Evolutionary conservation across 2,888 invertebrate species (phyloP), one percentile per base, ranked within the genome.

Genomic region (Trichogramma evanescens): DNA sequence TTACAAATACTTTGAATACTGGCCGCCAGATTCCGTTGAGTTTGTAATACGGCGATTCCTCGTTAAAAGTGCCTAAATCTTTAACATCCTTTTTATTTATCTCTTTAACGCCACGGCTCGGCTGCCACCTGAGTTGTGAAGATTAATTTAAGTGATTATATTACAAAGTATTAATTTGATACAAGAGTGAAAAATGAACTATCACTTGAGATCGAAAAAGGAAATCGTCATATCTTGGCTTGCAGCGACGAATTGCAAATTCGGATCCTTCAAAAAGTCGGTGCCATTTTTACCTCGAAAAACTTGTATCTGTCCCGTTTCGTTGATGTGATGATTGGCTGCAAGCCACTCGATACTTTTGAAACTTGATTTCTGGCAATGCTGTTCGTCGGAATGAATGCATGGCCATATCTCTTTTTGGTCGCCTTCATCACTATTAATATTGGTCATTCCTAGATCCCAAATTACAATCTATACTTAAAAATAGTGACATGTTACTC

Each of bases 271-370:
- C 68, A 26, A 26, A 26, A 2, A 26, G 26, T 26, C 26, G 3
- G 26, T 26, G 26, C 26, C 26, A 26, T 26, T 1, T 26, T 26
- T 1, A 26, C 26, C 26, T 1, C 69, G 76, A 59, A 78, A 78
- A 58, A 70, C 71, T 65, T 70, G 75, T 9, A 84, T 78, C 77
- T 76, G 80, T 0, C 90, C 89, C 49, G 83, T 85, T 9, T 81
- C 77, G 7, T 85, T 82, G 5, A 89, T 72, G 62, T 78, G 79
- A 66, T 83, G 82, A 67, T 83, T 82, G 0, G 84, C 82, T 6
- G 86, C 82, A n/a, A 89, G 68, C 90, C 90, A 90, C 54, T 81
- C 80, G 53, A 91, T 86, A 41, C 80, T 75, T 0, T 84, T 85
- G 26, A 91, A 83, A n/a, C 84, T 75, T 3, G 80, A 83, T 60